Conservation (phyloP, 2,797 vertebrate genomes). For the Coregonus suidteri region DNA sequence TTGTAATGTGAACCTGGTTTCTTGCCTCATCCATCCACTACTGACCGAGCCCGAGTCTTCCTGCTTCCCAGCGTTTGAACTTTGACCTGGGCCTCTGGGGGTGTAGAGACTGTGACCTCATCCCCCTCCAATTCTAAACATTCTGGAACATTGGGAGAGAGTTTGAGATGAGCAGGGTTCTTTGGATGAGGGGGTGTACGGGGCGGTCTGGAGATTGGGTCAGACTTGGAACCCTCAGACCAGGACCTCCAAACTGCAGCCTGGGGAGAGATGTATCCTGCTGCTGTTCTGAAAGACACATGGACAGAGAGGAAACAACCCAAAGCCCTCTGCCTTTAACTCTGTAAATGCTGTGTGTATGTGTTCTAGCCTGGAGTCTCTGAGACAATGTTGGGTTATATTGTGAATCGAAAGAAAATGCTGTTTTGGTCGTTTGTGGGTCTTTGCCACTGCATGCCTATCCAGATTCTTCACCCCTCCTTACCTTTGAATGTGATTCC, state of each 20-base stretch:
- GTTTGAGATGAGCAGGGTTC: background rate
- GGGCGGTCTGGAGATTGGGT: too few species aligned
- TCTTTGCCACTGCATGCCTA: slow-evolving; percentile 61
- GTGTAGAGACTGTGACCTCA: slow-evolving; percentile 12
- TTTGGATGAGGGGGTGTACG: too few species aligned
- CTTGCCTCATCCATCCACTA: slow-evolving; percentile 72
- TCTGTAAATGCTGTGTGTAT: slow-evolving; percentile 9
- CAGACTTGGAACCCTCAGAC: background rate
- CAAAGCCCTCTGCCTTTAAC: slow-evolving; percentile 23
- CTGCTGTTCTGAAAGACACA: background rate
- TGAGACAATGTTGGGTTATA: background rate
- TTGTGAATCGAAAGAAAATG: background rate
- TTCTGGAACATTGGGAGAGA: background rate
- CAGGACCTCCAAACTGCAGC: background rate
- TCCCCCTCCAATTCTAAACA: background rate
- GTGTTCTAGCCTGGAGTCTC: background rate
- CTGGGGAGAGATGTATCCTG: background rate
- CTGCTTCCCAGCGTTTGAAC: slow-evolving; percentile 93
- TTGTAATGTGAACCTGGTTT: background rate
- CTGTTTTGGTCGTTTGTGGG: background rate
- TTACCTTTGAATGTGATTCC: slow-evolving; percentile 35
- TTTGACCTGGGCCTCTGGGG: slow-evolving; percentile 65
- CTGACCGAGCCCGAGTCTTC: slow-evolving; percentile 83
- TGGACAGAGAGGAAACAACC: background rate
- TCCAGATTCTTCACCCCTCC: slow-evolving; percentile 24